Base-by-base conservation (phyloP, 2,888 invertebrate species). In the Monochamus alternatus region DNA sequence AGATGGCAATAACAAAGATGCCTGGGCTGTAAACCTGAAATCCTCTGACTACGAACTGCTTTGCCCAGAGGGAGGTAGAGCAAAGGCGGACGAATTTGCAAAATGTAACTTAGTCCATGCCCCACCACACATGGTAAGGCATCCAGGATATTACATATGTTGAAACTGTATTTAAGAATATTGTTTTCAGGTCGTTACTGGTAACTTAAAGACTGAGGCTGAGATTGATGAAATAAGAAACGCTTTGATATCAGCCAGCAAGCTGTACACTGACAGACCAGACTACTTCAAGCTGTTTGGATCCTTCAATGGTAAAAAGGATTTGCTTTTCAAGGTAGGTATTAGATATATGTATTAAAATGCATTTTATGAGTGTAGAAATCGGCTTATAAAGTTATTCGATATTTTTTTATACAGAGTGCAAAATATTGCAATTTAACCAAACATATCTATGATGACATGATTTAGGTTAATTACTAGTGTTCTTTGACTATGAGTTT, bases 281-380 rank as follows among this genome's bases (percentile, higher is more conserved):
- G 92, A 93, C 80, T 88, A 93, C 7, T 92, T 94, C 84, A 92
- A 92, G 77, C 90, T 94, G 67, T 94, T 94, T 82, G 94, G 94
- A 43, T 84, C 88, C n/a, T 92, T 89, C 87, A 89, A 90, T 58
- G 91, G 90, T 14, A 86, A 89, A 64, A 85, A 88, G 10, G 90
- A 92, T 83, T 81, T 92, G 14, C 85, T 92, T 7, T 92, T 92
- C 84, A 91, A 90, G 88, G 91, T 91, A 87, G 81, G 22, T 22
- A 1, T 22, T 22, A 1, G 22, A 8, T 14, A 62, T 60, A 60
- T 4, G 8, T 30, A 60, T 51, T 2, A 38, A 4, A 38, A 7
- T 38, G 2, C 4, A 38, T 38, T 0, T 38, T 38, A 38, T 5
- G 22, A 22, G 22, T 22, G 22, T 22, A 1, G 22, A 22, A 22